These are phyloP conservation scores for Fragum fragum DNA, from an alignment of 2,888 invertebrate species.

Conservation along the genomic window DNA sequence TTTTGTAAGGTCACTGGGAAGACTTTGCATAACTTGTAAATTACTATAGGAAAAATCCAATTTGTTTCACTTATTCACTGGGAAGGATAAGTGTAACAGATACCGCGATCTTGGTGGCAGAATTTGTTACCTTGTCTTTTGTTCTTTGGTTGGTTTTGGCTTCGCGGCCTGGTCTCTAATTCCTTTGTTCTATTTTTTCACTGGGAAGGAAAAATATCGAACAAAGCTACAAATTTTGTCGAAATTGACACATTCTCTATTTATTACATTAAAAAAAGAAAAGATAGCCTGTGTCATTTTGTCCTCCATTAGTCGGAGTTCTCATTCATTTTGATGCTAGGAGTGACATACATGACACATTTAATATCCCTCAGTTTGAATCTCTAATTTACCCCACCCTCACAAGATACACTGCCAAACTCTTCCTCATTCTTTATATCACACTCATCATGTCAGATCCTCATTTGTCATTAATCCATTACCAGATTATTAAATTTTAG, in stretches of 20 bases:
- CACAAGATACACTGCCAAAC: constrained; percentile 13
- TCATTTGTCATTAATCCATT: background rate
- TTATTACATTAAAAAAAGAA: constrained; percentile 13
- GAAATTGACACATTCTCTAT: constrained; percentile 24
- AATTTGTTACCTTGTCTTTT: constrained; percentile 26
- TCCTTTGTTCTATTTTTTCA: constrained; percentile 70
- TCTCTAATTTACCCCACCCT: constrained; percentile 34
- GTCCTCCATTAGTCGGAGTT: constrained; percentile 66
- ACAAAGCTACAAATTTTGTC: constrained; percentile 55
- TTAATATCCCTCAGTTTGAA: constrained; percentile 30
- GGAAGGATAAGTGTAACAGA: constrained; percentile 69
- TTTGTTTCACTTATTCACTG: constrained; percentile 71
- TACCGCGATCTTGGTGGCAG: constrained; percentile 35
- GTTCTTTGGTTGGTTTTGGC: constrained; percentile 50
- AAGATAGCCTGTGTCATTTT: constrained; percentile 54
- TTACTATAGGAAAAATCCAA: constrained; percentile 34
- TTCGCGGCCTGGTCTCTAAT: constrained; percentile 64
- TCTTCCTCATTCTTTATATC: constrained; percentile 10
- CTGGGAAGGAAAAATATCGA: constrained; percentile 70
- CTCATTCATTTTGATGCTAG: constrained; percentile 32
- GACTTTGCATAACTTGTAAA: constrained; percentile 55
- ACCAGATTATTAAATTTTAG: too few species aligned
- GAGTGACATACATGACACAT: constrained; percentile 65
- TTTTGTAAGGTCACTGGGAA: constrained; percentile 68
- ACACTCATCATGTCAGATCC: constrained; percentile 4